Evolutionary conservation across 2,113 vertebrate species (phyloP).

Genomic region (Erpornis zantholeuca): DNA sequence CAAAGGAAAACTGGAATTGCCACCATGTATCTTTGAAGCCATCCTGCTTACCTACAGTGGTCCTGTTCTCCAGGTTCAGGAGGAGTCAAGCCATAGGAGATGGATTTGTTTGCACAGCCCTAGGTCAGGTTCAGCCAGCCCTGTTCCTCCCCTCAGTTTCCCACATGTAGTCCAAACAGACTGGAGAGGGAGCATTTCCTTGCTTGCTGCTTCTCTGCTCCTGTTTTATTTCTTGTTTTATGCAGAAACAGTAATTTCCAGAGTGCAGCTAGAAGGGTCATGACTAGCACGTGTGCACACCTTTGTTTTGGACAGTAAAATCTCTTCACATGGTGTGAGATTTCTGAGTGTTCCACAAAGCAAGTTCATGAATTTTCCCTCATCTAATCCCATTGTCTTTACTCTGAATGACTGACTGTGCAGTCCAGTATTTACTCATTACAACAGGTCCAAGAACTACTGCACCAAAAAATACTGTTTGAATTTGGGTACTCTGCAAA

Average conservation of each 20-base stretch:
- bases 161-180: not conserved
- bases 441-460: not conserved
- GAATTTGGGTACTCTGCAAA: not conserved
- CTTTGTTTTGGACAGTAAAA: not conserved
- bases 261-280: not conserved
- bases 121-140: not conserved
- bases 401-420: not conserved
- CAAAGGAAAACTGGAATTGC: not conserved
- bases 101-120: not conserved
- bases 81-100: not conserved
- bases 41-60: not conserved
- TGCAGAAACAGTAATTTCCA: not conserved
- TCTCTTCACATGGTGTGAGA: not conserved
- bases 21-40: not conserved
- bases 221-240: not conserved
- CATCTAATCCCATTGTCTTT: not conserved
- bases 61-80: not conserved
- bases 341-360: not conserved
- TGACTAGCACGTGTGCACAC: not conserved
- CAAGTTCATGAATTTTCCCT: not conserved
- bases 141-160: not conserved
- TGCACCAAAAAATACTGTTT: not conserved
- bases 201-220: not conserved
- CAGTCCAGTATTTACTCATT: not conserved
- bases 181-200: not conserved